These are phyloP conservation scores for Bergia sp. DNA, from an alignment of 92 coral and sea anemone genomes.

Conservation along the genomic window DNA sequence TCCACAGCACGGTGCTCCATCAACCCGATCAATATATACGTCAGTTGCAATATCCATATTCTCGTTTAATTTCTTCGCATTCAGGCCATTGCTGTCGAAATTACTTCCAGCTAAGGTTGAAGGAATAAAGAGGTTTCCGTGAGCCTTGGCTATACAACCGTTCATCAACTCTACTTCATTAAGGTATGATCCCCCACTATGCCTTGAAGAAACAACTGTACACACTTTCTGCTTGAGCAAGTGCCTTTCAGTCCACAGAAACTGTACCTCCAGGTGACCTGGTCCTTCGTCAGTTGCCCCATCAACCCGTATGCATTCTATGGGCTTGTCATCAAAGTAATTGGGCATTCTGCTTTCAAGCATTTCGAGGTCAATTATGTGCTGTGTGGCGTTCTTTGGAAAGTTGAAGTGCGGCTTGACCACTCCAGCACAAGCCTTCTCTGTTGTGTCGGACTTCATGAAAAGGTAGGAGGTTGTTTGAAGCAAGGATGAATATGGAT, in stretches of 20 bases:
- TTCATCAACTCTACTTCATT: too few species aligned
- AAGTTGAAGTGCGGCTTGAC: slow-evolving; percentile 24
- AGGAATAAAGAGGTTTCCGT: too few species aligned
- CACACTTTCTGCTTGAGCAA: background rate
- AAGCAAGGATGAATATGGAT: slow-evolving; percentile 41
- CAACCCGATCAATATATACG: background rate
- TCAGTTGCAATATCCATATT: background rate
- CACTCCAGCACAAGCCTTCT: slow-evolving; percentile 28
- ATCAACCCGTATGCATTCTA: slow-evolving; percentile 56
- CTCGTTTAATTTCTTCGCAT: background rate
- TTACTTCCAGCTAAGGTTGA: too few species aligned
- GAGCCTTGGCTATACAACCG: too few species aligned
- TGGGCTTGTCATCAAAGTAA: slow-evolving; percentile 11
- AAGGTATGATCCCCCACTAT: slow-evolving; percentile 69
- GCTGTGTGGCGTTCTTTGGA: slow-evolving; percentile 57
- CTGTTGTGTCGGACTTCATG: slow-evolving; percentile 41
- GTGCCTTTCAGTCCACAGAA: slow-evolving; percentile 61
- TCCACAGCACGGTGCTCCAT: background rate
- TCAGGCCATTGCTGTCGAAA: slow-evolving; percentile 55
- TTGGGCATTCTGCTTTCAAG: slow-evolving; percentile 23
- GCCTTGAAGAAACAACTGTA: slow-evolving; percentile 48
- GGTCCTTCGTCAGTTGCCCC: slow-evolving; percentile 52
- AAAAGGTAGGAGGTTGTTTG: slow-evolving; percentile 43
- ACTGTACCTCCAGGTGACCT: slow-evolving; percentile 31
- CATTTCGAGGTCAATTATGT: slow-evolving; percentile 39